Evolutionary conservation across 2,113 vertebrate species (phyloP).

Genomic region (Xyliphius kryptos): DNA sequence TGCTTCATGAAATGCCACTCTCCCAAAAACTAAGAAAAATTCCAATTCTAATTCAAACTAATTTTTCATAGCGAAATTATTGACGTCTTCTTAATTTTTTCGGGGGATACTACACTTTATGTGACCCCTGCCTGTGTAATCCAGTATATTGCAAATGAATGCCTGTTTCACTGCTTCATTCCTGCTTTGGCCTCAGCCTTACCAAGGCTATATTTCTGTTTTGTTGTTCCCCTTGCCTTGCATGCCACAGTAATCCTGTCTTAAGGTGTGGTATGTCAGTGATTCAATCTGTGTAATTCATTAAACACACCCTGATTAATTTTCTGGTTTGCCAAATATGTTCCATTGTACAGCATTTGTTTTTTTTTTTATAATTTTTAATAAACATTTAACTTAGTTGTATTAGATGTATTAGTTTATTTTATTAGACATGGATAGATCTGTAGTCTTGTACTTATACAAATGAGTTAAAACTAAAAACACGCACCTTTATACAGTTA

Average conservation of each 20-base stretch:
- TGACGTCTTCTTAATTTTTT: too few species aligned
- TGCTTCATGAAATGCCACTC: too few species aligned
- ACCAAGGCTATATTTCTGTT: slow-evolving; percentile 1
- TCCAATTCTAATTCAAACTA: too few species aligned
- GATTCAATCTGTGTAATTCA: slow-evolving; percentile 41
- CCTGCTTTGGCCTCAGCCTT: background rate
- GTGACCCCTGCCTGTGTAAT: background rate
- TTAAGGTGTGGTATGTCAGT: slow-evolving; percentile 36
- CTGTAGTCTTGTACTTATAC: slow-evolving; percentile 22
- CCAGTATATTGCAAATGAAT: too few species aligned
- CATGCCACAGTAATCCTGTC: slow-evolving; percentile 34
- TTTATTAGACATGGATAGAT: slow-evolving; percentile 12
- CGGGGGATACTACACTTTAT: too few species aligned
- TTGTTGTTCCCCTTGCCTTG: slow-evolving; percentile 19
- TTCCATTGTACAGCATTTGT: background rate
- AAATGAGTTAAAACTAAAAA: slow-evolving; percentile 12
- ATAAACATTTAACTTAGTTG: background rate
- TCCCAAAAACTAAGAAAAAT: too few species aligned
- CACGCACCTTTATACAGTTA: slow-evolving; percentile 16
- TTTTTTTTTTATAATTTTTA: slow-evolving; percentile 25
- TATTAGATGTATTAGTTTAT: background rate
- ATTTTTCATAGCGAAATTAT: too few species aligned
- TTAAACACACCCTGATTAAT: slow-evolving; percentile 29
- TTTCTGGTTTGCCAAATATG: background rate
- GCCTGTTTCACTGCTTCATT: background rate